phyloP scores from a whole-genome alignment of 2,888 invertebrate genomes.

The Luffia ferchaultella region DNA sequence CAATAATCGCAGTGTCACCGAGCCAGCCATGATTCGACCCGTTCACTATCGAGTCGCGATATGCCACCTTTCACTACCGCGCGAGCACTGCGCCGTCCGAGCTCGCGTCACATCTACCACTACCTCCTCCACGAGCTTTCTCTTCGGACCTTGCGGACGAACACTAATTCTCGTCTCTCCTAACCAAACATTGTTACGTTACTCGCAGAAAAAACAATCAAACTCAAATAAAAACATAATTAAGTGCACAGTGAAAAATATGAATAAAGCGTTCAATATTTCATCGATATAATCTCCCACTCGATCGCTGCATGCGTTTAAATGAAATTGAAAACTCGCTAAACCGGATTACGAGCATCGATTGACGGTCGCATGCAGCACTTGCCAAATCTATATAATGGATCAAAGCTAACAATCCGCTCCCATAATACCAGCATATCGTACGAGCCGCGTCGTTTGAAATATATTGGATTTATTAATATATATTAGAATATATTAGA shows the following conservation, averaged over 20 bases:
- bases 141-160: no score
- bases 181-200: not conserved
- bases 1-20: slow-evolving; percentile 38
- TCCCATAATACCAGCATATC: no score
- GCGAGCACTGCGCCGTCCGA: slow-evolving; percentile 39
- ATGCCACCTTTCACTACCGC: slow-evolving; percentile 59
- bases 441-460: no score
- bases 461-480: no score
- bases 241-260: no score
- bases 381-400: not conserved
- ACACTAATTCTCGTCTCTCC: no score
- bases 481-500: not conserved
- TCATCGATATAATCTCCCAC: not conserved
- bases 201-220: not conserved
- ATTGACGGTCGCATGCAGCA: slow-evolving; percentile 8
- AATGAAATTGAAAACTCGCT: not conserved
- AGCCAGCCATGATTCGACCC: slow-evolving; percentile 35
- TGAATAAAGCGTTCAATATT: not conserved
- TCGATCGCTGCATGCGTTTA: not conserved
- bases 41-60: slow-evolving; percentile 33
- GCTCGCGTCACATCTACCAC: slow-evolving; percentile 7
- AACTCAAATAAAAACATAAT: no score
- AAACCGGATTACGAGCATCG: not conserved
- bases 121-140: not conserved
- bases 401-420: no score